Conservation (phyloP, 2,797 vertebrate species). For the Rhincodon typus region DNA sequence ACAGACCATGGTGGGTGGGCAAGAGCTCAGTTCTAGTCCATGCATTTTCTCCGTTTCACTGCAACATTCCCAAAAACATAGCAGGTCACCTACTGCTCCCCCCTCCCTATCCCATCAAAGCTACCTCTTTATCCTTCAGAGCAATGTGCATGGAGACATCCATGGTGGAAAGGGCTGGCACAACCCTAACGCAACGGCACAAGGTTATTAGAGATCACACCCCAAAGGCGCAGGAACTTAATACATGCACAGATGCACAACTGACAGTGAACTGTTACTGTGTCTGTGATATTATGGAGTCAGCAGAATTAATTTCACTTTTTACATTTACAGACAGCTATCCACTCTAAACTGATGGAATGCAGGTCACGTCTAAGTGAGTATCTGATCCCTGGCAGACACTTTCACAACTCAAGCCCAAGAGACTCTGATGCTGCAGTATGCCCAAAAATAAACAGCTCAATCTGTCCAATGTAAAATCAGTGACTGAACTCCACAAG, state of each 20-base stretch:
- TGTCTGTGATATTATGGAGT: background rate
- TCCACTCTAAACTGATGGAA: background rate
- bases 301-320: background rate
- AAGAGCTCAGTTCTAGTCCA: background rate
- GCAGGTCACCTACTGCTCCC: background rate
- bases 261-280: background rate
- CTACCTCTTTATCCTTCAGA: background rate
- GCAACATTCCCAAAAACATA: background rate
- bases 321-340: background rate
- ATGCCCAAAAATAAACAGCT: background rate
- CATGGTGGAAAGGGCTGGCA: no score
- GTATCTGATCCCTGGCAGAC: background rate
- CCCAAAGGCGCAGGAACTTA: background rate
- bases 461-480: background rate
- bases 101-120: background rate
- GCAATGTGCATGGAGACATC: background rate
- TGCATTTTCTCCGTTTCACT: background rate
- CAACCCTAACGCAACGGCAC: background rate
- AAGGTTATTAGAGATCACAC: background rate
- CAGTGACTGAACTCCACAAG: background rate
- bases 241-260: background rate
- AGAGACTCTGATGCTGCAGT: background rate
- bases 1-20: background rate
- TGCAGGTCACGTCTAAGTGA: background rate
- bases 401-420: background rate